Conservation (phyloP, 2,888 invertebrate genomes). For the Hypercompe scribonia region DNA sequence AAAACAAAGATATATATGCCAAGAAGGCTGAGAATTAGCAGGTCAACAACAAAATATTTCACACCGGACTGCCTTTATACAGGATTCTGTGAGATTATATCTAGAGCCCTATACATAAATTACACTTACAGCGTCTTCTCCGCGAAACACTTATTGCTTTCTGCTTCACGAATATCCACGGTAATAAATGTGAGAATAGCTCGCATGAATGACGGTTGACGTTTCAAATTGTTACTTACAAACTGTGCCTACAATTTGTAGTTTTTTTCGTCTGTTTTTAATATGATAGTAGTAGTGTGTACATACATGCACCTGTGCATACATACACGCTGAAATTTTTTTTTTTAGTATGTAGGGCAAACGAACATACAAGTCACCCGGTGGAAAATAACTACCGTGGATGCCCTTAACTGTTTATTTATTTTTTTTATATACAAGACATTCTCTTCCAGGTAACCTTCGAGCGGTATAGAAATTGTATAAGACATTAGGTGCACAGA, state of each 20-base stretch:
- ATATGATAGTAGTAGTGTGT: too few relatives aligned
- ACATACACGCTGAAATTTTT: too few relatives aligned
- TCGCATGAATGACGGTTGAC: slow-evolving; percentile 15
- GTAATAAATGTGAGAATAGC: slow-evolving; percentile 37
- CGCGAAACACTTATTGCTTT: slow-evolving; percentile 46
- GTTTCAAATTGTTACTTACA: slow-evolving; percentile 9
- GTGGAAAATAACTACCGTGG: too few relatives aligned
- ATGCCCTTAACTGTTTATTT: too few relatives aligned
- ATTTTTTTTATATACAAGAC: too few relatives aligned
- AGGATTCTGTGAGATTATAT: slow-evolving; percentile 53
- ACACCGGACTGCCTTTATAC: slow-evolving; percentile 42
- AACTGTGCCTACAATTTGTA: slow-evolving; percentile 5
- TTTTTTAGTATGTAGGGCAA: too few relatives aligned
- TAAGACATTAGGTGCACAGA: too few relatives aligned
- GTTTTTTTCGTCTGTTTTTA: background rate
- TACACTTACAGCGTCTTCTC: slow-evolving; percentile 47
- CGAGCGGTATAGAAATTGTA: too few relatives aligned
- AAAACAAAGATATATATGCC: slow-evolving; percentile 39
- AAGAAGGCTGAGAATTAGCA: slow-evolving; percentile 42
- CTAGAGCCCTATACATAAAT: slow-evolving; percentile 51
- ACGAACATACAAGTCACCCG: too few relatives aligned
- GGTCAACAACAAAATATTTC: slow-evolving; percentile 52
- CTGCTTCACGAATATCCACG: slow-evolving; percentile 34
- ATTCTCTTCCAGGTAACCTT: too few relatives aligned
- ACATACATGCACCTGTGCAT: background rate